Evolutionary conservation across 2,797 vertebrate species (phyloP).

Genomic region (Acipenser transmontanus): DNA sequence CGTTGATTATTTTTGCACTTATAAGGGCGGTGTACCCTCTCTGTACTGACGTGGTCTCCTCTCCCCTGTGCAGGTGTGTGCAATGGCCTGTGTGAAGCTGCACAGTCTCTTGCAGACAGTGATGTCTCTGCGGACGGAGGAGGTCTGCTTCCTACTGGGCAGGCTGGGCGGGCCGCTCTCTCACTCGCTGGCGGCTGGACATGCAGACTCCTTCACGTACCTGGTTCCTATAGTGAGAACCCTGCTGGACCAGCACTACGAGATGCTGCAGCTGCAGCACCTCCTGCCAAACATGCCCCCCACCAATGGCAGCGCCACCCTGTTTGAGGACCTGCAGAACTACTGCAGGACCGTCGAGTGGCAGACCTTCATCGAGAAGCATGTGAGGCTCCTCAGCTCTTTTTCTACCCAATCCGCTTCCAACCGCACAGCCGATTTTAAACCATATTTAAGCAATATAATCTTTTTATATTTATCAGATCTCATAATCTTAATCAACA

Average conservation of each 20-base stretch:
- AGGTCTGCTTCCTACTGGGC: conserved; percentile 74
- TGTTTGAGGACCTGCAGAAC: conserved; percentile 83
- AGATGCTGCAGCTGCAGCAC: conserved; percentile 65
- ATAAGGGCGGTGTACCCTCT: not conserved
- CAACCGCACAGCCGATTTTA: too few relatives aligned
- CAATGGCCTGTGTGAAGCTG: conserved; percentile 86
- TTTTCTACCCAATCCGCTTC: too few relatives aligned
- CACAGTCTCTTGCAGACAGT: conserved; percentile 84
- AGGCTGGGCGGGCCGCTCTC: conserved; percentile 55
- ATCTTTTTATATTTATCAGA: too few relatives aligned
- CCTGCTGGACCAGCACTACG: conserved; percentile 81
- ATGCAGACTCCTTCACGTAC: conserved; percentile 68
- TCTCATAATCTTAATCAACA: too few relatives aligned
- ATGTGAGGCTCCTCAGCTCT: conserved; percentile 53
- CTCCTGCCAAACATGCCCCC: conserved; percentile 82
- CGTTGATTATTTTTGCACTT: not conserved
- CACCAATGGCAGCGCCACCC: conserved; percentile 89
- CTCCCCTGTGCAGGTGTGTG: conserved; percentile 64
- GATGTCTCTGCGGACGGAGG: conserved; percentile 71
- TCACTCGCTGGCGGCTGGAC: conserved; percentile 35
- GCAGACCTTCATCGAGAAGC: conserved; percentile 79
- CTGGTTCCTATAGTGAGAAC: conserved; percentile 83
- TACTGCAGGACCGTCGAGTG: conserved; percentile 80
- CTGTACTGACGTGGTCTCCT: not conserved
- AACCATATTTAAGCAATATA: too few relatives aligned